Evolutionary conservation across 1,140 invertebrate genomes (phyloP).

Genomic region (Leptopilina clavipes): DNA sequence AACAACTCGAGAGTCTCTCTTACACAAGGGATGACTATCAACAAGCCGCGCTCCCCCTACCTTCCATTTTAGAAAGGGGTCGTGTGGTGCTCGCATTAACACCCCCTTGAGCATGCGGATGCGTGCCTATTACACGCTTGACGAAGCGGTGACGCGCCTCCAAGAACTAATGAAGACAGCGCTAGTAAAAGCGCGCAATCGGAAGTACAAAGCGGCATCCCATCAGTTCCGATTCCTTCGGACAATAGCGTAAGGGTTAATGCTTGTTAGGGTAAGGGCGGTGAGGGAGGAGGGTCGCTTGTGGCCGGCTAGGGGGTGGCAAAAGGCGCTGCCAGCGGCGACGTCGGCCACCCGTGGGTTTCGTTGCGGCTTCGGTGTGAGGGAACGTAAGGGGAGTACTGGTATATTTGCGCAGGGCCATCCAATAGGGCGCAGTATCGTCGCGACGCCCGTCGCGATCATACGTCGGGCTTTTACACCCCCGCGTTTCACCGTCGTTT

Average conservation of each 20-base stretch:
- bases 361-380: slow-evolving; percentile 49
- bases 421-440: slow-evolving; percentile 74
- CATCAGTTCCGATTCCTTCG: slow-evolving; percentile 45
- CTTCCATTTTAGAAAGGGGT: neutral
- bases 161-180: slow-evolving; percentile 33
- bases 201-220: slow-evolving; percentile 48
- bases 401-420: slow-evolving; percentile 75
- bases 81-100: slow-evolving; percentile 23
- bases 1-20: slow-evolving; percentile 9
- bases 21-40: neutral
- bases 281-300: neutral
- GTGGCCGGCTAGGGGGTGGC: slow-evolving; percentile 45
- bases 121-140: slow-evolving; percentile 20
- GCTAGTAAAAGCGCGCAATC: slow-evolving; percentile 32
- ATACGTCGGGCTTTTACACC: slow-evolving; percentile 42
- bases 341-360: slow-evolving; percentile 55
- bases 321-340: slow-evolving; percentile 57
- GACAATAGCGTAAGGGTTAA: slow-evolving; percentile 50
- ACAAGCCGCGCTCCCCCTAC: neutral
- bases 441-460: slow-evolving; percentile 62
- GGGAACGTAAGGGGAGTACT: slow-evolving; percentile 65
- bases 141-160: slow-evolving; percentile 14
- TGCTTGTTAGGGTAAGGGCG: slow-evolving; percentile 44
- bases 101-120: slow-evolving; percentile 11
- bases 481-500: slow-evolving; percentile 33